Evolutionary conservation across 2,797 vertebrate genomes (phyloP), one percentile per base, ranked within the genome.

Genomic region (Xenopus petersii): DNA sequence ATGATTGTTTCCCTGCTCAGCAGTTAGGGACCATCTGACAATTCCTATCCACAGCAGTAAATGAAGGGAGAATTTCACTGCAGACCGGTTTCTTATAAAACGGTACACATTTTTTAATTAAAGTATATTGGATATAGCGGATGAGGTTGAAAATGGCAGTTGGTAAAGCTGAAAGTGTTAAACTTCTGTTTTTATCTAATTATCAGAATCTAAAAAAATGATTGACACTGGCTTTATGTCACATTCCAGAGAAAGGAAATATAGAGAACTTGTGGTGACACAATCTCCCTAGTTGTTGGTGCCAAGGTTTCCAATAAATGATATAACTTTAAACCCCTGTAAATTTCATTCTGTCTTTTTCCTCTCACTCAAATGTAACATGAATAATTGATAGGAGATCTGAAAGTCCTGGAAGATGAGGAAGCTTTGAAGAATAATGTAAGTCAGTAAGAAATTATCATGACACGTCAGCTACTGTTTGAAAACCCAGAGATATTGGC

Each of bases 301-400:
- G 11, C 55, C 70, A 62, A 63, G 12, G 64, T 46, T 71, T 58
- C 70, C n/a, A 68, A 68, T 63, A 73, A 63, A 73, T 73, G 13
- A 67, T 63, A 72, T 63, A 47, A 77, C 70, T 77, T 72, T 46
- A 67, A 66, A 47, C 42, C 64, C 55, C 15, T 61, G 64, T 67
- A 60, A 76, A 71, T 71, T 76, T 71, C 62, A 42, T 70, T 47
- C 51, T 73, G 68, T 64, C 60, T 64, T 26, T 42, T 42, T 56
- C 62, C 65, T 63, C 60, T 78, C 33, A 73, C 65, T 73, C 59
- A 78, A 73, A 78, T 64, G 59, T 78, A 73, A 73, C 75, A 78
- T 78, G 70, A 78, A 78, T 78, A 78, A 78, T 78, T 78, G 65
- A 78, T 68, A 51, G 17, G 17, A 64, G 71, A 78, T 78, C 71